phyloP scores from a whole-genome alignment of 2,113 vertebrate species.

The Oncorhynchus mykiss region DNA sequence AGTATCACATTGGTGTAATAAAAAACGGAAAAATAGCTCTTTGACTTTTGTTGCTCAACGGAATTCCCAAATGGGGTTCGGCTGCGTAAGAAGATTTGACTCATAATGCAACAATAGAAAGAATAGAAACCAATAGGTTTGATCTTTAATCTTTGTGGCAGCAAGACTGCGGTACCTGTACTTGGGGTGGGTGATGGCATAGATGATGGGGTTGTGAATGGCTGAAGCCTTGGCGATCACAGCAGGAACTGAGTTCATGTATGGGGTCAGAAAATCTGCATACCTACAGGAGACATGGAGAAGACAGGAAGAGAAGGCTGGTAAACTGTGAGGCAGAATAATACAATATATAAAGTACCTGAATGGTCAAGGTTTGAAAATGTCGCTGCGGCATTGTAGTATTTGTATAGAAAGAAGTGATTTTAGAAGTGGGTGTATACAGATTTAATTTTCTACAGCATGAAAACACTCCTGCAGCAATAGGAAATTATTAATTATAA shows the following conservation, averaged over 20 bases:
- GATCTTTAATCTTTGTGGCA: background rate
- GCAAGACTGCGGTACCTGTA: constrained; percentile 79
- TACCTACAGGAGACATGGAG: constrained; percentile 73
- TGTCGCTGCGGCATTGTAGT: too few relatives aligned
- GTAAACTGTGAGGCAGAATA: background rate
- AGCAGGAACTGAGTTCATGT: constrained; percentile 90
- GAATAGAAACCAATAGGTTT: too few relatives aligned
- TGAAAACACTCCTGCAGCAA: too few relatives aligned
- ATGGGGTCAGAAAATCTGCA: constrained; percentile 85
- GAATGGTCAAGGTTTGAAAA: background rate
- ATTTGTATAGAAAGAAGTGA: background rate
- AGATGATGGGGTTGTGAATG: constrained; percentile 97
- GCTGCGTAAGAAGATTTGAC: background rate
- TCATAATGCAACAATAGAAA: background rate
- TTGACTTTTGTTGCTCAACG: background rate
- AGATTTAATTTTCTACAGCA: too few relatives aligned
- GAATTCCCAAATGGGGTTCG: background rate
- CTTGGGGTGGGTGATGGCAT: constrained; percentile 95
- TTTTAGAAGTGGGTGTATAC: too few relatives aligned
- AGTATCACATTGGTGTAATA: constrained; percentile 14
- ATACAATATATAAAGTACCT: background rate
- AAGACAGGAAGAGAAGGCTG: too few relatives aligned
- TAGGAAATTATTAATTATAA: too few relatives aligned
- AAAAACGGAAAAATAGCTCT: background rate
- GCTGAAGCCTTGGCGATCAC: constrained; percentile 96